phyloP scores from a whole-genome alignment of 2,113 vertebrate genomes.

The Andinoacara biseriatus region DNA sequence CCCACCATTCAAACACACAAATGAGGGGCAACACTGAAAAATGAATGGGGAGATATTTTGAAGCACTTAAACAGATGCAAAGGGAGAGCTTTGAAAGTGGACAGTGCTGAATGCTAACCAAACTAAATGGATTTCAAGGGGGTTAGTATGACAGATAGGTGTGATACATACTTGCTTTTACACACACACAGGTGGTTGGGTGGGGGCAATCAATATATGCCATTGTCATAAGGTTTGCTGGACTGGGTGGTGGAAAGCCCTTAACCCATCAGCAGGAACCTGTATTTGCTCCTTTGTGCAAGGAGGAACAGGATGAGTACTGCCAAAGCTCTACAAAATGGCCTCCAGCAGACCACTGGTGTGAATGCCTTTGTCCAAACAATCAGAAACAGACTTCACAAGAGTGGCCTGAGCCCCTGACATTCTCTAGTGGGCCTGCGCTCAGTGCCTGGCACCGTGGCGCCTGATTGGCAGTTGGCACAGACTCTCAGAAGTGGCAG shows the following conservation, averaged over 20 bases:
- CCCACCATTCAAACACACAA: constrained; percentile 15
- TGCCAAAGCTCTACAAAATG: neutral
- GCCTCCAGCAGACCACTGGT: neutral
- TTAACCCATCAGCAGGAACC: no score
- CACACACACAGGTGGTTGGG: no score
- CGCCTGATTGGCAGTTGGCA: no score
- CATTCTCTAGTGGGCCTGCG: no score
- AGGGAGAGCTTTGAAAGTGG: neutral
- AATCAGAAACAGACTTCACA: neutral
- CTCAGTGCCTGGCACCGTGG: no score
- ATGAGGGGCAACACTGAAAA: constrained; percentile 14
- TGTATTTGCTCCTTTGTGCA: neutral
- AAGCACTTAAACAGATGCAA: neutral
- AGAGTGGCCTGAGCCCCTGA: neutral
- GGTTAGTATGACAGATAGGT: neutral
- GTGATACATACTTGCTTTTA: no score
- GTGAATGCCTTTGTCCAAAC: neutral
- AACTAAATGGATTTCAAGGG: neutral
- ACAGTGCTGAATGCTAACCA: constrained; percentile 13
- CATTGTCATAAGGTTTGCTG: no score
- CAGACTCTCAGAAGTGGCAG: no score
- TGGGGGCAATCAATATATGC: no score
- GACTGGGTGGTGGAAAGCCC: no score
- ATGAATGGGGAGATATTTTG: constrained; percentile 9
- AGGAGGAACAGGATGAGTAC: neutral